These are phyloP conservation scores for Scaptomyza pallida DNA, from an alignment of 1,140 invertebrate genomes.

Conservation along the genomic window DNA sequence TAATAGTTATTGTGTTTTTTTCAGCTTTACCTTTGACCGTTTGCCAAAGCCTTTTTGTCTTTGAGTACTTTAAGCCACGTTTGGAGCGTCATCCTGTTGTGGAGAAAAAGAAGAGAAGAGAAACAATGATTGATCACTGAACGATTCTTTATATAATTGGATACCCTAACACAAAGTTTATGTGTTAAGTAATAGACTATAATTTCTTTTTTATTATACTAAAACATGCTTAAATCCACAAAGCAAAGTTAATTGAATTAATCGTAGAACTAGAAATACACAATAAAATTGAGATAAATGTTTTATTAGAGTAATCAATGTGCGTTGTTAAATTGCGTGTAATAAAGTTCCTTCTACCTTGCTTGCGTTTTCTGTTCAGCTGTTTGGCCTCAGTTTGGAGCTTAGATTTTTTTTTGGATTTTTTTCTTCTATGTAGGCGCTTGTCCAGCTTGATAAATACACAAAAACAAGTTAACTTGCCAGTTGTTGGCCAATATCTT, in stretches of 20 bases:
- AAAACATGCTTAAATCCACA: no score
- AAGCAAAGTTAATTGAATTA: no score
- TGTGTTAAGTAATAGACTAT: no score
- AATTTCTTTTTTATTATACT: no score
- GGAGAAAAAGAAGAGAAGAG: not conserved
- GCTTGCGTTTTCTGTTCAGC: slow-evolving; percentile 10
- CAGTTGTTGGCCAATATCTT: slow-evolving; percentile 38
- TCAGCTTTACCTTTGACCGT: not conserved
- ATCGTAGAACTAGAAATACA: no score
- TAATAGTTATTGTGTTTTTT: not conserved
- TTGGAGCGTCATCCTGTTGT: slow-evolving; percentile 10
- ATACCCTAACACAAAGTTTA: no score
- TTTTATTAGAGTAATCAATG: not conserved
- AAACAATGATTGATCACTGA: not conserved
- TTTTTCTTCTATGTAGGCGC: slow-evolving; percentile 23
- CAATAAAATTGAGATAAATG: no score
- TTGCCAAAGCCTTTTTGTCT: slow-evolving; percentile 7
- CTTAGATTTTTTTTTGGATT: slow-evolving; percentile 18
- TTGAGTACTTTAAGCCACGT: not conserved
- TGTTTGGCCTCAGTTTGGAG: slow-evolving; percentile 22
- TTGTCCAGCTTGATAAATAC: slow-evolving; percentile 29
- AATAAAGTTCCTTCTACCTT: not conserved
- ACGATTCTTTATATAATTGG: not conserved
- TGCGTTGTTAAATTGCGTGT: no score
- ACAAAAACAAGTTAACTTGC: slow-evolving; percentile 36